These are phyloP conservation scores for Muscicapa striata DNA, from an alignment of 2,797 vertebrate genomes.

Conservation along the genomic window DNA sequence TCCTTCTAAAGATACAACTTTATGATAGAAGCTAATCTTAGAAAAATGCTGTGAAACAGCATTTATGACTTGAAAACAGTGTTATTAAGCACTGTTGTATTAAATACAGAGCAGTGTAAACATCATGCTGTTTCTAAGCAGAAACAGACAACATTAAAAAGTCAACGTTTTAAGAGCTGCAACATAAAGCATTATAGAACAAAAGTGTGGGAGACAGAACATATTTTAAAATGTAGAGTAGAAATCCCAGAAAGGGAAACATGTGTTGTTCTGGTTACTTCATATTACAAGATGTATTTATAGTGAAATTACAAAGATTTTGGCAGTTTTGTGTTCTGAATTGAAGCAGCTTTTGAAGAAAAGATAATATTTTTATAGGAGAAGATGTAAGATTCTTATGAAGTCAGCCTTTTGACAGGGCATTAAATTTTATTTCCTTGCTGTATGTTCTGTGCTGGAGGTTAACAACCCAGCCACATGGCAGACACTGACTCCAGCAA, in stretches of 20 bases:
- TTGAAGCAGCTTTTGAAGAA: conserved; percentile 37
- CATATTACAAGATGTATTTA: background rate
- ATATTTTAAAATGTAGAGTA: conserved; percentile 1
- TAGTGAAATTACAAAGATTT: conserved; percentile 25
- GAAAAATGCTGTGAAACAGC: background rate
- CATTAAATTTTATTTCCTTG: conserved; percentile 44
- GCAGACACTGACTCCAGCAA: background rate
- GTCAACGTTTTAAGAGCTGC: background rate
- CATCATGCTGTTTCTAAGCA: background rate
- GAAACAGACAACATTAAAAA: background rate
- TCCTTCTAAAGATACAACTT: background rate
- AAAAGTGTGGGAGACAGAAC: background rate
- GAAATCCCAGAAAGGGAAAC: background rate
- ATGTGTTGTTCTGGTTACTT: background rate
- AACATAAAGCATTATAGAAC: background rate
- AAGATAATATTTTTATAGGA: conserved; percentile 16
- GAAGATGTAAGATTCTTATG: background rate
- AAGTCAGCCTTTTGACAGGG: background rate
- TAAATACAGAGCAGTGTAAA: background rate
- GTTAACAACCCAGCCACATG: conserved; percentile 4
- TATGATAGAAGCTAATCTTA: background rate
- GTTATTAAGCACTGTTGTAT: background rate
- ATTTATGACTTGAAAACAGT: conserved; percentile 1
- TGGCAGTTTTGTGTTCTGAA: background rate
- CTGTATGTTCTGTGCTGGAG: background rate